Evolutionary conservation across 2,797 vertebrate species (phyloP).

Genomic region (Smutsia gigantea): DNA sequence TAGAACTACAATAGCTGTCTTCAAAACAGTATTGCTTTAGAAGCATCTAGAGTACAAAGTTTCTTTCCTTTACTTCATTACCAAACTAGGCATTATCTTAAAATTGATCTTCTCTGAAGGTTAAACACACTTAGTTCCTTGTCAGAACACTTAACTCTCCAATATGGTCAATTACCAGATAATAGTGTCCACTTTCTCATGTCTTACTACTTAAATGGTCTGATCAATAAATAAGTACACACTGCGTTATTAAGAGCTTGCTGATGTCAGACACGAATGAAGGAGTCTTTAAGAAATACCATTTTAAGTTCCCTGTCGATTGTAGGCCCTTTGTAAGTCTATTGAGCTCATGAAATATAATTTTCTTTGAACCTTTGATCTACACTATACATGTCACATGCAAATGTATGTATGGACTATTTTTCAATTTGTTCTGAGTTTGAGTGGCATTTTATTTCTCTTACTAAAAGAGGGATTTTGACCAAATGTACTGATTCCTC

Average conservation of each 20-base stretch:
- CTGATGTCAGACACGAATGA: conserved; percentile 68
- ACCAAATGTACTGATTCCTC: not conserved
- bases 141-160: conserved; percentile 82
- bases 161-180: conserved; percentile 84
- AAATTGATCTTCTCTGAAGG: conserved; percentile 83
- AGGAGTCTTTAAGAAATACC: not conserved
- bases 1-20: conserved; percentile 50
- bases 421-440: not conserved
- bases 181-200: conserved; percentile 84
- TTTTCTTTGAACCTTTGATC: conserved; percentile 9
- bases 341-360: not conserved
- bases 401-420: not conserved
- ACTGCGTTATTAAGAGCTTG: conserved; percentile 77
- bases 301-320: not conserved
- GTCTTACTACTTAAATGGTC: conserved; percentile 81
- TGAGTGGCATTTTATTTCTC: not conserved
- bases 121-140: conserved; percentile 85
- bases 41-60: conserved; percentile 63
- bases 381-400: not conserved
- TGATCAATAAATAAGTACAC: conserved; percentile 87
- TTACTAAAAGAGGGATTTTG: not conserved
- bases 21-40: conserved; percentile 42
- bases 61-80: conserved; percentile 76
- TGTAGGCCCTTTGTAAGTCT: not conserved
- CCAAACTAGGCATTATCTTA: conserved; percentile 78